Evolutionary conservation across 1,140 invertebrate genomes (phyloP).

Genomic region (Apis laboriosa): DNA sequence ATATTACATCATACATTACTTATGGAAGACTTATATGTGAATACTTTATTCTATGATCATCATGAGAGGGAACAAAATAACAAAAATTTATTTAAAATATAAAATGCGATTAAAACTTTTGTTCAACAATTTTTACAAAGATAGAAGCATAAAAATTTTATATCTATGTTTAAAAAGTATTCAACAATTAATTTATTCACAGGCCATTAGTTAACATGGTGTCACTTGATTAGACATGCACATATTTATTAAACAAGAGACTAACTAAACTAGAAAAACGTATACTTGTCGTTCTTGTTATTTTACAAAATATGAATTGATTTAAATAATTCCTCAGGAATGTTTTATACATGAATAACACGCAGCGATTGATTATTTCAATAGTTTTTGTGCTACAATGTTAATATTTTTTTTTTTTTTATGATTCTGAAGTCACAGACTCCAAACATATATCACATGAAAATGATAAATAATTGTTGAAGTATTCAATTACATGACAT

Average conservation of each 20-base stretch:
- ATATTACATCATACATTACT: background rate
- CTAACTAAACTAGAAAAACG: background rate
- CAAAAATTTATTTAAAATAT: slow-evolving; percentile 12
- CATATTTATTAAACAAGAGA: slow-evolving; percentile 31
- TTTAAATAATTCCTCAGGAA: slow-evolving; percentile 21
- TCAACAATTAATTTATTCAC: slow-evolving; percentile 27
- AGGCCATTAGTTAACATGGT: slow-evolving; percentile 14
- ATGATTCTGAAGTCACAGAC: background rate
- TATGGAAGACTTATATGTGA: background rate
- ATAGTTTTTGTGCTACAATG: background rate
- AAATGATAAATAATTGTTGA: slow-evolving; percentile 33
- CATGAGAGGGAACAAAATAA: background rate
- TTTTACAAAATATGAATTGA: slow-evolving; percentile 12
- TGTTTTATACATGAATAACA: slow-evolving; percentile 27
- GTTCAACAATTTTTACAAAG: slow-evolving; percentile 38
- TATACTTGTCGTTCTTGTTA: background rate
- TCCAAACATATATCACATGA: background rate
- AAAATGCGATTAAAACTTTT: slow-evolving; percentile 42
- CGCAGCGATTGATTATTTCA: background rate
- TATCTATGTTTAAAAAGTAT: slow-evolving; percentile 23
- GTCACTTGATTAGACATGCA: background rate
- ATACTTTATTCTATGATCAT: background rate
- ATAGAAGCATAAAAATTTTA: slow-evolving; percentile 34
- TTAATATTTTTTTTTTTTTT: background rate
- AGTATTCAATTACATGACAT: slow-evolving; percentile 17